Evolutionary conservation across 1,140 invertebrate species (phyloP), one percentile per base, ranked within the genome.

Genomic region (Diorhabda sublineata): DNA sequence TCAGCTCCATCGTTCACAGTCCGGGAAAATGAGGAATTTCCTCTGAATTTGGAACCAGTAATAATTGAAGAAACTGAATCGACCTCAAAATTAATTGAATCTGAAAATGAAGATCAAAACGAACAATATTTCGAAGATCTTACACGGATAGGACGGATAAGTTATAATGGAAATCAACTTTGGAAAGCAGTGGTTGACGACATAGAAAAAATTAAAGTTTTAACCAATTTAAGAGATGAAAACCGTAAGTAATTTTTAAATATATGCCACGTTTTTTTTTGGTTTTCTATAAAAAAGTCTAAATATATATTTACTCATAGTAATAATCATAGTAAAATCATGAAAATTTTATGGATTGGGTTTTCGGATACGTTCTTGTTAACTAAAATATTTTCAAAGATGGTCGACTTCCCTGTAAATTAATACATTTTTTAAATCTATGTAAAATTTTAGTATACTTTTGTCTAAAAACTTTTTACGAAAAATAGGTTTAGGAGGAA

Each of bases 161-260:
- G 79, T 0, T 86, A 86, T 70, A 81, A 82, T 3, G 85, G 84
- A 1, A 81, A 81, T 5, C 84, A 86, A 76, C 69, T 86, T 3
- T 86, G 84, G 84, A 81, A 84, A 69, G 79, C 85, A 5, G 58
- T 69, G 0, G 52, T 76, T 8, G 79, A 79, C 5, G 68, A 70
- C 3, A 77, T 79, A 3, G 81, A 82, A 0, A 80, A 83, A 66
- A 68, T 74, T 3, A 77, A 81, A n/a, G 79, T 81, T 42, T 70
- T 85, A 3, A 74, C 74, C 3, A 81, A 79, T 69, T 76, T 85
- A 42, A 78, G 82, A 68, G 82, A 85, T n/a, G 78, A 78, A 67
- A 81, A 81, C 75, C 81, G 84, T 83, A 76, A 71, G 75, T 64
- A 56, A 45, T 52, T 52, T 52, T 3, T 52, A 4, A 4, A 6